Conservation (phyloP, 2,113 vertebrate species). For the Ciconia stormi region DNA sequence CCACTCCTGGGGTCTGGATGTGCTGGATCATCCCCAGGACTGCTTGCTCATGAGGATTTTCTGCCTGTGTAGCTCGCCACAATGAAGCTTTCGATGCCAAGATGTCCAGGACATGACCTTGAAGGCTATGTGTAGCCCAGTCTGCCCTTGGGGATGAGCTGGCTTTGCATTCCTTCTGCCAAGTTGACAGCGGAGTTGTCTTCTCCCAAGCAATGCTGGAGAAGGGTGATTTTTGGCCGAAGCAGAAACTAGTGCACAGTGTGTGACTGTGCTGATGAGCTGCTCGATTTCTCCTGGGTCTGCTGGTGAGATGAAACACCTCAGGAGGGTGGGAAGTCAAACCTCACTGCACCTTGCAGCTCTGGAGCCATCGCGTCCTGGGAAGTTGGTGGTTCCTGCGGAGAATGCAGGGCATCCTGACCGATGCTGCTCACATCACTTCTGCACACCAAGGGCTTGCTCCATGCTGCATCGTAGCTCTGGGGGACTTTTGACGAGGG, state of each 20-base stretch:
- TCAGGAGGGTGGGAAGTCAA: background rate
- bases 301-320: rapidly evolving
- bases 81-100: rapidly evolving
- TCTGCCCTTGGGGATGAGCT: background rate
- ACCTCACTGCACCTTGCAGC: background rate
- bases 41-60: background rate
- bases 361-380: background rate
- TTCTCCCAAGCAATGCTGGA: background rate
- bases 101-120: background rate
- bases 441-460: background rate
- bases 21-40: rapidly evolving
- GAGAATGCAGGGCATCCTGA: background rate
- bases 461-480: background rate
- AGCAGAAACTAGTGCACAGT: background rate
- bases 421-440: background rate
- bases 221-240: background rate
- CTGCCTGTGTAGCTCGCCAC: background rate
- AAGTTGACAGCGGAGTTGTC: background rate
- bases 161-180: background rate
- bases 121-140: rapidly evolving
- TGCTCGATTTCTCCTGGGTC: background rate
- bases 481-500: background rate
- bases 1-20: background rate
- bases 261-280: background rate
- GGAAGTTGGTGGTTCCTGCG: background rate